Evolutionary conservation across 2,113 vertebrate species (phyloP), one percentile per base, ranked within the genome.

Genomic region (Colistium nudipinnis): DNA sequence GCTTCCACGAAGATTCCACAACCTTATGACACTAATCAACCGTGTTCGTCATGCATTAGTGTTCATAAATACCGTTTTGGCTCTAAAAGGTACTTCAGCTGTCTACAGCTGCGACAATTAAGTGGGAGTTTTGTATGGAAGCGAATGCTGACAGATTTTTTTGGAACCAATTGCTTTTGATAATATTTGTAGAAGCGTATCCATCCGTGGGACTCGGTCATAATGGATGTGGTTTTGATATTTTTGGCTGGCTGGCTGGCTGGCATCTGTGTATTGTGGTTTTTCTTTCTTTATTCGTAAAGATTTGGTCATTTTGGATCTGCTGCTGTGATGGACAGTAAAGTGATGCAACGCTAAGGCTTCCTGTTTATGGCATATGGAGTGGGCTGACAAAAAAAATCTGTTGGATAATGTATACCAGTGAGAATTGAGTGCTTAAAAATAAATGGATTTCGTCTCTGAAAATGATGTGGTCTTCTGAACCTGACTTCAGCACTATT

Each of bases 361-460:
- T 85, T 91, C 82, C 57, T 71, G 41, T 89, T 59, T 4, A 65
- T 70, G 74, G 59, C 53, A 54, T 65, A 69, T 84, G 61, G 72
- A 86, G 61, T 14, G 73, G 54, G 61, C 70, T 85, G n/a, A 84
- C 31, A 64, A 72, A 48, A 83, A 53, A n/a, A 77, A 89, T 83
- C 82, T 83, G 82, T 86, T 87, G 82, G 74, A 90, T 86, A 61
- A 86, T 88, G 87, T 91, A 53, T 84, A 84, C 74, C 51, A 75
- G 70, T 85, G 35, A 54, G 78, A 87, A 85, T 41, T 52, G 90
- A 89, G 83, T 88, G 87, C 83, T 89, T 81, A 77, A 87, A 93
- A 93, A 93, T 91, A 93, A 92, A 89, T 51, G n/a, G n/a, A 78
- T 76, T 74, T 81, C 81, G 62, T 86, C 80, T 87, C 51, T 72